Evolutionary conservation across 1,140 invertebrate genomes (phyloP).

Genomic region (Drosophila orosa): DNA sequence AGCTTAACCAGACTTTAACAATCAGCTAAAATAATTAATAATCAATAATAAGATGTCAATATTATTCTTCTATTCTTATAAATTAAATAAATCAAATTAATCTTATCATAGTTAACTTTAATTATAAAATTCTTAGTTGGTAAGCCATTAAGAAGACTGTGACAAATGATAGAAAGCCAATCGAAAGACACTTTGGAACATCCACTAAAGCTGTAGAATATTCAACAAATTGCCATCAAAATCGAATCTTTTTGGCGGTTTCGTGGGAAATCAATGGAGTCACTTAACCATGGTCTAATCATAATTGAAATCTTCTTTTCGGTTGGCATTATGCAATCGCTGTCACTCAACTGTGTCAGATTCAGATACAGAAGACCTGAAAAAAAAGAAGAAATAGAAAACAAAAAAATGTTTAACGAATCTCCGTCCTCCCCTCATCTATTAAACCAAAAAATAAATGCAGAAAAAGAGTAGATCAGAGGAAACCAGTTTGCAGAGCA

Average conservation of each 20-base stretch:
- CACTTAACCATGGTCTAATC: conserved; percentile 51
- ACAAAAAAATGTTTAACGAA: conserved; percentile 12
- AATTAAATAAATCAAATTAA: conserved; percentile 9
- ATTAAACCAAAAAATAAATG: conserved; percentile 37
- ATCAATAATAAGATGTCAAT: neutral
- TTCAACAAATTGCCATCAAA: conserved; percentile 32
- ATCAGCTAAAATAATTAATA: neutral
- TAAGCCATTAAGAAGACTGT: conserved; percentile 8
- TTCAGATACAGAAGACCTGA: conserved; percentile 31
- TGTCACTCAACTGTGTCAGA: conserved; percentile 41
- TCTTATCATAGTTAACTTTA: neutral
- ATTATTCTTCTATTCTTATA: neutral
- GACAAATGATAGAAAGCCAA: conserved; percentile 36
- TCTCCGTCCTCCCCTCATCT: conserved; percentile 21
- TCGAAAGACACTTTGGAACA: conserved; percentile 36
- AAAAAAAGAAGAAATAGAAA: conserved; percentile 8
- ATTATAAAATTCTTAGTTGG: conserved; percentile 2
- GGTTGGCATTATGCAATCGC: conserved; percentile 37
- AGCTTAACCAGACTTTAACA: neutral
- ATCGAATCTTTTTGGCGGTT: conserved; percentile 27
- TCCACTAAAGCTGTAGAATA: conserved; percentile 28
- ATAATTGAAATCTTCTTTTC: conserved; percentile 52
- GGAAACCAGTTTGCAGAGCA: conserved; percentile 47
- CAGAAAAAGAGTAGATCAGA: conserved; percentile 35
- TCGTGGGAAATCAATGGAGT: conserved; percentile 48